Conservation (phyloP, 2,113 vertebrate species). For the Corythornis cristatus region DNA sequence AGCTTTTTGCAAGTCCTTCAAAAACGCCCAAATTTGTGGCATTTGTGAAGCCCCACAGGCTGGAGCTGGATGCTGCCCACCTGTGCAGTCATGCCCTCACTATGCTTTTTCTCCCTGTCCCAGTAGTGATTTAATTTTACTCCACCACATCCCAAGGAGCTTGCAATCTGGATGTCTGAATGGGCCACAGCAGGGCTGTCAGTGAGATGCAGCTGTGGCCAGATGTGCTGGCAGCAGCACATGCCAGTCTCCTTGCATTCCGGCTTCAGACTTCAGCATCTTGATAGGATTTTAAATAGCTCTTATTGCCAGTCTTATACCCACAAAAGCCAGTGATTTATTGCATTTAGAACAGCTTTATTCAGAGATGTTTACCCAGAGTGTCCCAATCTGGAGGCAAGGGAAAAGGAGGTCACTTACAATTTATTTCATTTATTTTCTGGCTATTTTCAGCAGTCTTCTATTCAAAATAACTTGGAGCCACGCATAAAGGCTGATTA, state of each 20-base stretch:
- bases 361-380: constrained; percentile 3
- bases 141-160: background rate
- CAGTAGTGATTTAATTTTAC: background rate
- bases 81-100: background rate
- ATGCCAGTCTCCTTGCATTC: accelerated
- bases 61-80: background rate
- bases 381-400: background rate
- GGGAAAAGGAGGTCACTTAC: constrained; percentile 17
- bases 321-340: background rate
- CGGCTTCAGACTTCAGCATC: background rate
- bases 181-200: background rate
- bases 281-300: background rate
- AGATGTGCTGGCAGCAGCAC: background rate
- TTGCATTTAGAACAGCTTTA: constrained; percentile 25
- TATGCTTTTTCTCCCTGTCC: background rate
- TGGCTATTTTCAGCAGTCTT: constrained; percentile 22
- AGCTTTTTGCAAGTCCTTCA: background rate
- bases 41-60: background rate
- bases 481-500: constrained; percentile 18
- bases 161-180: background rate
- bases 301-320: background rate
- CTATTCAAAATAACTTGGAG: constrained; percentile 37
- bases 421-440: background rate
- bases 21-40: background rate
- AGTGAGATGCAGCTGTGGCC: background rate